Evolutionary conservation across 2,113 vertebrate genomes (phyloP), one percentile per base, ranked within the genome.

Genomic region (Lagenorhynchus albirostris): DNA sequence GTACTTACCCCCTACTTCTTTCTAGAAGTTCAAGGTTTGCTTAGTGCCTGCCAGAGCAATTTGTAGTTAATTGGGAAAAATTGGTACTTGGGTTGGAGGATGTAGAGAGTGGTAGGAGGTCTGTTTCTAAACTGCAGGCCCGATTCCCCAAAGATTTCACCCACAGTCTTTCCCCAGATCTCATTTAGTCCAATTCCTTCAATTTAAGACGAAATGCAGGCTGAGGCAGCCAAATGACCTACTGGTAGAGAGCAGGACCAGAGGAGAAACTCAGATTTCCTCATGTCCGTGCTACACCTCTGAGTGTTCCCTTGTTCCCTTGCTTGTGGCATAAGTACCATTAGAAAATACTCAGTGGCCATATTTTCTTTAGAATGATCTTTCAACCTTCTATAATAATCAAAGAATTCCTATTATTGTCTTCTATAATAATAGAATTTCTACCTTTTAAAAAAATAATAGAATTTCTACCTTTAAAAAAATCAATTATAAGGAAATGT

Each of bases 1-100:
- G 94, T 86, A 38, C 55, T 89, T 29, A 77, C 38, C 29, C 21
- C 6, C 8, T 89, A 86, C 65, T 96, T 95, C 47, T 77, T 96
- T 92, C 55, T 95, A 77, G 67, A 96, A 96, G 71, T 67, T 97
- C 80, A 91, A 67, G 63, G 55, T 65, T 91, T 95, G 90, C 70
- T 47, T 94, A 65, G 71, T 95, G 68, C 80, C 65, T 96, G 88
- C 65, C 38, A 85, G 23, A 89, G 93, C 5, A 38, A 36, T 80
- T 77, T 81, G 31, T 71, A 89, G 44, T 91, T 95, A 94, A 82
- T 31, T 96, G 76, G 36, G 29, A 36, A 47, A 97, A 89, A 55
- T 10, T 84, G 89, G 9, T 96, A 71, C 38, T 91, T 83, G 80
- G 50, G 31, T 21, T 38, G 33, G 47, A 25, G 31, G 10, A 20